Evolutionary conservation across 2,888 invertebrate genomes (phyloP).

Genomic region (Chloromyia formosa): DNA sequence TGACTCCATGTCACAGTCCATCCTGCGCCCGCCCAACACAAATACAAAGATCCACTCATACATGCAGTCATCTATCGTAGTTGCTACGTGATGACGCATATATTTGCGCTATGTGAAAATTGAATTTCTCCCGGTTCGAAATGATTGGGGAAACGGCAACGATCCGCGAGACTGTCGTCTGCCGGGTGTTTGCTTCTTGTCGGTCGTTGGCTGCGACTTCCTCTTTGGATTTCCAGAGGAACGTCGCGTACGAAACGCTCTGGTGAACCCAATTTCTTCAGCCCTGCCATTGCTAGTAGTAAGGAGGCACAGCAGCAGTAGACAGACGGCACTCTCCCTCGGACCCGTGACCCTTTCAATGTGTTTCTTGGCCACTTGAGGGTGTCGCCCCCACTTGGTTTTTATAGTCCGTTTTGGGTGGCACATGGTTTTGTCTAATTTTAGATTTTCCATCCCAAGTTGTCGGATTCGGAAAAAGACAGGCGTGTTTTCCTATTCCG

Average conservation of each 20-base stretch:
- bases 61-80: too few species aligned
- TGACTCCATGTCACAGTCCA: too few species aligned
- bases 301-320: neutral
- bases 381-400: neutral
- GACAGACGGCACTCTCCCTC: neutral
- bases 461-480: too few species aligned
- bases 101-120: constrained; percentile 22
- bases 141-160: neutral
- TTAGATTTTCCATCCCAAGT: neutral
- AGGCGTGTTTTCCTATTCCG: too few species aligned
- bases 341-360: neutral
- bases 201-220: constrained; percentile 27
- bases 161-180: neutral
- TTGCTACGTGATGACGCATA: constrained; percentile 19
- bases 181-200: constrained; percentile 15
- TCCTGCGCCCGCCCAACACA: too few species aligned
- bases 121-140: constrained; percentile 12
- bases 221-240: neutral
- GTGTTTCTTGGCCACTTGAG: neutral
- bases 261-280: too few species aligned
- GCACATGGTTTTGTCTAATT: constrained; percentile 27
- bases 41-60: too few species aligned
- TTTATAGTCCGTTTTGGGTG: constrained; percentile 12
- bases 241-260: neutral
- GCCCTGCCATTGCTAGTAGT: too few species aligned